A percentile compares a stretch with the other conserved stretches of the same genome.
Conservation (phyloP, 2,797 vertebrate genomes). For the Perodicticus potto region DNA sequence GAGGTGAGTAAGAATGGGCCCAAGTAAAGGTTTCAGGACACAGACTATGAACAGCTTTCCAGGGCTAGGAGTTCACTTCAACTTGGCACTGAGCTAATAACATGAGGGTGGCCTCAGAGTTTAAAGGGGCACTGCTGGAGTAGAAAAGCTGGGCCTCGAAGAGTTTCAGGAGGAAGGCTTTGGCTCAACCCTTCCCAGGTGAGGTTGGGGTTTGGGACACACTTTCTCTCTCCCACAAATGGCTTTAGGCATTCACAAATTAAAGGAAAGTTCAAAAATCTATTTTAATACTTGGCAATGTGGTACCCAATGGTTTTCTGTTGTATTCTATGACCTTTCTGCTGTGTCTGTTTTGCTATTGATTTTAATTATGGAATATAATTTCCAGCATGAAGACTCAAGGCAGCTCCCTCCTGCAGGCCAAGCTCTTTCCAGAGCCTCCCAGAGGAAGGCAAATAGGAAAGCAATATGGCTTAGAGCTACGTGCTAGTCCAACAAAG, state of each 20-base stretch:
- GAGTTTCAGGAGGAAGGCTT: conserved; percentile 22
- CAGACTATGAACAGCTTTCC: background rate
- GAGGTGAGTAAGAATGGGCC: background rate
- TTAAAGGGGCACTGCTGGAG: background rate
- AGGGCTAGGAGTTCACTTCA: background rate
- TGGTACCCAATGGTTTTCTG: conserved; percentile 90
- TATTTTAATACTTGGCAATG: conserved; percentile 92
- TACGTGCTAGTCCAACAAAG: conserved; percentile 87
- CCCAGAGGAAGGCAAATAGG: conserved; percentile 87
- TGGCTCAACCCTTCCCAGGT: conserved; percentile 26
- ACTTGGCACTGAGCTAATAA: background rate
- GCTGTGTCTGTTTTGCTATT: conserved; percentile 95
- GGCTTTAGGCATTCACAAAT: conserved; percentile 87
- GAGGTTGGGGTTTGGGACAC: background rate
- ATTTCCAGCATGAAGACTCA: conserved; percentile 92
- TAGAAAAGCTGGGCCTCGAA: background rate
- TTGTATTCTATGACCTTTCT: conserved; percentile 94
- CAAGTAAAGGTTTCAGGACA: background rate
- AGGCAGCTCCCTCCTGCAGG: conserved; percentile 92
- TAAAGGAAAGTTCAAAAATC: conserved; percentile 94
- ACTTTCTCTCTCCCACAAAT: conserved; percentile 67
- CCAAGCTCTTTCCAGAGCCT: conserved; percentile 88
- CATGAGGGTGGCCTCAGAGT: background rate
- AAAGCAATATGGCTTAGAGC: conserved; percentile 87
- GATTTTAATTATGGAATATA: conserved; percentile 97